Evolutionary conservation across 2,888 invertebrate genomes (phyloP), one percentile per base, ranked within the genome.

Genomic region (Diloba caeruleocephala): DNA sequence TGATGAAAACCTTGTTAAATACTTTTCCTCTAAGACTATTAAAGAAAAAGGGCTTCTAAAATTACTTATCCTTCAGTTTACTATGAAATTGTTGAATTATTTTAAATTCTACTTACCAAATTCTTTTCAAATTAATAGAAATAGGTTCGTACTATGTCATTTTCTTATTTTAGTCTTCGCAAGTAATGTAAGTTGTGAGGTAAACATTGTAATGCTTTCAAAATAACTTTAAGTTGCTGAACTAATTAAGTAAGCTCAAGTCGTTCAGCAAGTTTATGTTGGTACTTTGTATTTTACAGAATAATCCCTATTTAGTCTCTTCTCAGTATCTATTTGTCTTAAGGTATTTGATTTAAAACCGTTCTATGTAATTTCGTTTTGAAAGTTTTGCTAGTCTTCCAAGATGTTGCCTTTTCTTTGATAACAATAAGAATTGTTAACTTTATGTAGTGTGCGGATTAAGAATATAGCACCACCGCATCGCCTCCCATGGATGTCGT

Each of bases 181-280:
- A n/a, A 25, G 5, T 25, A 9, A 25, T n/a, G 9, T 25, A 25
- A 25, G 25, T 25, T 25, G 25, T 9, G n/a, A 25, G 25, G 25
- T 2, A 38, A 26, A 36, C 36, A 36, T 13, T 23, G 36, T 23
- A 23, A 26, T 17, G 17, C 10, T 38, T 15, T 38, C 26, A 38
- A 38, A 3, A 38, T 26, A 10, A 38, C 2, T 7, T 25, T n/a
- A 38, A 26, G 15, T 38, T 15, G 26, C 8, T 7, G 15, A 26
- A 10, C 26, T 38, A 38, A 38, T 38, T 38, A 38, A 23, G 15
- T 38, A 26, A 38, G 15, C 26, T 38, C 9, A 5, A 25, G 19
- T 13, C 25, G 21, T 21, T 7, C 5, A 1, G 21, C 7, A 5
- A 13, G 9, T 13, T 32, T n/a, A 29, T 29, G 29, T 7, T 34